Evolutionary conservation across 2,888 invertebrate species (phyloP).

Genomic region (Caenorhabditis imperialis): DNA sequence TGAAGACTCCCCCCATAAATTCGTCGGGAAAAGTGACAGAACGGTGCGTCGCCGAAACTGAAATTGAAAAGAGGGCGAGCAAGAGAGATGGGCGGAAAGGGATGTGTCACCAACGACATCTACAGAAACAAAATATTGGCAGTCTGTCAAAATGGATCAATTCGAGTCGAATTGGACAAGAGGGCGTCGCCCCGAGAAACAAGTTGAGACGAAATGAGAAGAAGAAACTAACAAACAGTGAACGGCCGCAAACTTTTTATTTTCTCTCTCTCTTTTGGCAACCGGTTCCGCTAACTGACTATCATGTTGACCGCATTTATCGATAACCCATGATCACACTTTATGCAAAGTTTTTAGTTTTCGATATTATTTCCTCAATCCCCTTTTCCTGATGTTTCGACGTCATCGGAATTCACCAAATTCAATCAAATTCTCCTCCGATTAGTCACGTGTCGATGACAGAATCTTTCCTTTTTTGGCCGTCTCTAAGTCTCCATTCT

Average conservation of each 20-base stretch:
- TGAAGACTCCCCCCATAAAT: too few relatives aligned
- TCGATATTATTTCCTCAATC: not conserved
- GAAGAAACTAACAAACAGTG: constrained; percentile 38
- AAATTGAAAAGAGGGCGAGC: constrained; percentile 31
- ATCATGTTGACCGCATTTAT: constrained; percentile 10
- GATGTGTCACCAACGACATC: constrained; percentile 15
- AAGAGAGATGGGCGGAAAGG: constrained; percentile 10
- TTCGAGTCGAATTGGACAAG: too few relatives aligned
- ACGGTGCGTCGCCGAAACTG: constrained; percentile 23
- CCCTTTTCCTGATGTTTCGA: not conserved
- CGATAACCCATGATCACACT: constrained; percentile 14
- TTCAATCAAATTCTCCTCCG: constrained; percentile 1
- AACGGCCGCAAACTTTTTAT: constrained; percentile 24
- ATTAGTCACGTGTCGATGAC: constrained; percentile 33
- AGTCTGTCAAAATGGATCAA: constrained; percentile 38
- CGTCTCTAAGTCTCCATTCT: not conserved
- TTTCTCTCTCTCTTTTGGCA: constrained; percentile 21
- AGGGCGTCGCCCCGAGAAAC: too few relatives aligned
- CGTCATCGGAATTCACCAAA: constrained; percentile 30
- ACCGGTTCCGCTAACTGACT: constrained; percentile 27
- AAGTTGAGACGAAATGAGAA: constrained; percentile 7
- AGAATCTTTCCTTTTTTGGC: not conserved
- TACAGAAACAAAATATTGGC: constrained; percentile 23
- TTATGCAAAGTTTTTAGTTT: not conserved
- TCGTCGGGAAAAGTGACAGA: too few relatives aligned